Percentiles rank a stretch among this genome's conserved stretches.
Conservation (phyloP, 2,113 vertebrate species). For the Entelurus aequoreus region DNA sequence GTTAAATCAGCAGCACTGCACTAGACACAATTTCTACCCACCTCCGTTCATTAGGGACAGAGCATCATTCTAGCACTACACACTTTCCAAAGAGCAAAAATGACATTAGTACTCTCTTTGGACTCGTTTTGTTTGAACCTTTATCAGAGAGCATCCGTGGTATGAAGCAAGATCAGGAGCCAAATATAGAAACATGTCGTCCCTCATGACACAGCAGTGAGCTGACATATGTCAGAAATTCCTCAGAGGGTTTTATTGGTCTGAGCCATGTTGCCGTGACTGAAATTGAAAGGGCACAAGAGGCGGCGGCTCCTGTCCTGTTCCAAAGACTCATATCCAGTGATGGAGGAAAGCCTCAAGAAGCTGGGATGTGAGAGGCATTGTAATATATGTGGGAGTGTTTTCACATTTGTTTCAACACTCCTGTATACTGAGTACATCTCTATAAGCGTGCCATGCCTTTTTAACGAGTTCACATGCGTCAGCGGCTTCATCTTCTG, state of each 20-base stretch:
- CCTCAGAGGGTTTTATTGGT: not conserved
- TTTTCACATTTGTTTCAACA: constrained; percentile 2
- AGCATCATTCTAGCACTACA: not conserved
- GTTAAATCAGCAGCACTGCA: not conserved
- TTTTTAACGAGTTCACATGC: constrained; percentile 39
- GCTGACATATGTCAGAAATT: constrained; percentile 1
- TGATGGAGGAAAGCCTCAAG: not conserved
- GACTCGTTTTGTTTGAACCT: constrained; percentile 2
- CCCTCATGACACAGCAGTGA: not conserved
- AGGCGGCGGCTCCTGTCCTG: not conserved
- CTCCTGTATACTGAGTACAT: not conserved
- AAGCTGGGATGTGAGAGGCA: not conserved
- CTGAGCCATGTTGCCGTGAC: not conserved
- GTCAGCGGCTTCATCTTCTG: constrained; percentile 45
- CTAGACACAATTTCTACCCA: not conserved
- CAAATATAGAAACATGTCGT: not conserved
- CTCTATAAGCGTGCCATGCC: not conserved
- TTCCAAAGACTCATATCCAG: constrained; percentile 8
- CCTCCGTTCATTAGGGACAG: not conserved
- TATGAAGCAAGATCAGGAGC: not conserved
- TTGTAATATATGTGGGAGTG: not conserved
- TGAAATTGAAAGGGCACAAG: constrained; percentile 9
- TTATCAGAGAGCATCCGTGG: not conserved
- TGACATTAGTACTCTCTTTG: constrained; percentile 1
- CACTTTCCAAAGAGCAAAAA: not conserved